Conservation (phyloP, 92 coral and sea anemone species). For the Bergia sp. region DNA sequence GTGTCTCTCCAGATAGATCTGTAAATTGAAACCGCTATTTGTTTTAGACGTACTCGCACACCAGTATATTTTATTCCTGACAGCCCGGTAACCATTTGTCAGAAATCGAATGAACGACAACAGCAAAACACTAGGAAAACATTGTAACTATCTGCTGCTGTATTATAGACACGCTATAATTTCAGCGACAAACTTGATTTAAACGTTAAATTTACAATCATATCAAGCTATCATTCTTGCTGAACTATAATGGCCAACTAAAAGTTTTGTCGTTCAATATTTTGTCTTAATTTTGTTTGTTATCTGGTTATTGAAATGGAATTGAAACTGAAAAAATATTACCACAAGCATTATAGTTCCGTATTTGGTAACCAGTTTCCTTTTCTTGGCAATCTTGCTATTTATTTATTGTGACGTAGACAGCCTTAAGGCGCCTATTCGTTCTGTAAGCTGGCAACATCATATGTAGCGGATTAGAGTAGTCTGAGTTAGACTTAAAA, state of each 20-base stretch:
- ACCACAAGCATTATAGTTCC: too few relatives aligned
- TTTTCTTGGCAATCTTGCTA: too few relatives aligned
- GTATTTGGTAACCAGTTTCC: too few relatives aligned
- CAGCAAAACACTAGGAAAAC: neutral
- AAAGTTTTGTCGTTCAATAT: neutral
- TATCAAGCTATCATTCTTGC: neutral
- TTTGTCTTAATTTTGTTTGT: neutral
- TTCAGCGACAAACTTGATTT: neutral
- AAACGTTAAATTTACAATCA: neutral
- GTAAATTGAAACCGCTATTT: neutral
- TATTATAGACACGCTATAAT: neutral
- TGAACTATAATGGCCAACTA: neutral
- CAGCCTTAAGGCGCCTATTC: too few relatives aligned
- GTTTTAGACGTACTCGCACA: neutral
- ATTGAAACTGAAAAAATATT: neutral
- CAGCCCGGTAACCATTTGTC: neutral
- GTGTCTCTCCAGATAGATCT: too few relatives aligned
- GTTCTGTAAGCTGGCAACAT: too few relatives aligned
- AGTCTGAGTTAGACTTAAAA: too few relatives aligned
- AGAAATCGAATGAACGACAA: neutral
- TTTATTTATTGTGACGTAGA: too few relatives aligned
- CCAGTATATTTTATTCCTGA: neutral
- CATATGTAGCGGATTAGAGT: too few relatives aligned
- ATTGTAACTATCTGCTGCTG: neutral
- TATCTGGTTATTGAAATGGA: neutral